A percentile compares a stretch with the other conserved stretches of the same genome.
Evolutionary conservation across 2,797 vertebrate species (phyloP).

Genomic region (Myotis pilosus): DNA sequence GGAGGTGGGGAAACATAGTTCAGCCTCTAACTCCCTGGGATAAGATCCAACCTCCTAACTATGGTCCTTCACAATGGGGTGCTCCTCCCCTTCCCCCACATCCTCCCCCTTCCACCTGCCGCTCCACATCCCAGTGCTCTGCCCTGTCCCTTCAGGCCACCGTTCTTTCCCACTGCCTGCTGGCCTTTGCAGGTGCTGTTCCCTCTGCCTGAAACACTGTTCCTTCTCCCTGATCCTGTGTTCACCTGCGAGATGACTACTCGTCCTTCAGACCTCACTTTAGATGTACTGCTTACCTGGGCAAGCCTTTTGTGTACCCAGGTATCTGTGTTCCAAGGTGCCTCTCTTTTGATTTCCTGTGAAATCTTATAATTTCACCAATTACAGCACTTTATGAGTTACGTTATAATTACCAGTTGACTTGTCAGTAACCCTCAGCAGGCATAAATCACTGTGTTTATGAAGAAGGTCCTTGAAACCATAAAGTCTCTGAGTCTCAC

Average conservation of each 20-base stretch:
- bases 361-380: neutral
- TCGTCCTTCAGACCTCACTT: neutral
- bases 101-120: too few species aligned
- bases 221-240: neutral
- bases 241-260: neutral
- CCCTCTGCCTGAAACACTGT: neutral
- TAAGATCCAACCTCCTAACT: neutral
- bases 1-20: neutral
- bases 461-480: neutral
- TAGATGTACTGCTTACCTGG: too few species aligned
- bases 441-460: neutral
- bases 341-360: neutral
- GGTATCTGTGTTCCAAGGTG: neutral
- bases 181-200: neutral
- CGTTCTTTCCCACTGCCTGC: rapidly evolving
- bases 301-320: neutral
- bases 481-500: neutral
- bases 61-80: too few species aligned
- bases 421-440: neutral
- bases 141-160: neutral
- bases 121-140: neutral
- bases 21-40: neutral
- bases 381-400: neutral
- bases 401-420: neutral
- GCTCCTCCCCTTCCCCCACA: neutral